These are phyloP conservation scores for Zalophus californianus DNA, from an alignment of 2,797 vertebrate genomes.

Conservation along the genomic window DNA sequence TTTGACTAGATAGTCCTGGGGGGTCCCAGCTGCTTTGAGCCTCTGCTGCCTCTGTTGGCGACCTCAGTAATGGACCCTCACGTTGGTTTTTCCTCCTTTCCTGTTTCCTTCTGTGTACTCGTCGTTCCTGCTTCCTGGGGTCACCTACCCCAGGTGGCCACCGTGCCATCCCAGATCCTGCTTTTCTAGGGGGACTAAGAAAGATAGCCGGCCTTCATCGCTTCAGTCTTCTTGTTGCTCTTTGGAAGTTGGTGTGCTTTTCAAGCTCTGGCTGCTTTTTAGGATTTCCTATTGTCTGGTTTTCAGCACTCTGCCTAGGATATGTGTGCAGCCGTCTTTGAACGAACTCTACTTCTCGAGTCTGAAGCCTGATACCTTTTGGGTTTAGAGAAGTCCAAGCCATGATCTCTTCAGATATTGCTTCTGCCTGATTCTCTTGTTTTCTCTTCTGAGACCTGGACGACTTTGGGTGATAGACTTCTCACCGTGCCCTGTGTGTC, in stretches of 20 bases:
- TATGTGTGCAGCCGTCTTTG: background rate
- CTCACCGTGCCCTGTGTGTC: fast-evolving
- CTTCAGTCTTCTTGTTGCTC: background rate
- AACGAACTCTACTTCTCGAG: background rate
- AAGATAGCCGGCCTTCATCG: background rate
- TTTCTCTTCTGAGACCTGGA: background rate
- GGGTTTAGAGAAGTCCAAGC: background rate
- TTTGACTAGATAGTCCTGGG: background rate
- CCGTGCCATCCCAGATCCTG: background rate
- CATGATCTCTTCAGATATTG: background rate
- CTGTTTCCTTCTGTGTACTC: background rate
- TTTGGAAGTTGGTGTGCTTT: background rate
- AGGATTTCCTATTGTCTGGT: background rate
- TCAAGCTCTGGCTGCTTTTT: background rate
- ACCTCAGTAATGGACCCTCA: background rate
- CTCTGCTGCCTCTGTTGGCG: background rate
- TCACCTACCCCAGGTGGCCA: background rate
- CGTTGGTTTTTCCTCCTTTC: background rate
- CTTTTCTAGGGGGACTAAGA: background rate
- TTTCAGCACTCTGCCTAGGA: background rate
- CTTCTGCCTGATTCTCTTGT: background rate
- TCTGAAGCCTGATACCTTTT: background rate
- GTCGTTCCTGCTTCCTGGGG: background rate
- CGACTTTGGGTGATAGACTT: background rate
- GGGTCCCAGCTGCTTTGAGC: background rate